These are phyloP conservation scores for Typhlichthys subterraneus DNA, from an alignment of 2,797 vertebrate species.

Conservation along the genomic window DNA sequence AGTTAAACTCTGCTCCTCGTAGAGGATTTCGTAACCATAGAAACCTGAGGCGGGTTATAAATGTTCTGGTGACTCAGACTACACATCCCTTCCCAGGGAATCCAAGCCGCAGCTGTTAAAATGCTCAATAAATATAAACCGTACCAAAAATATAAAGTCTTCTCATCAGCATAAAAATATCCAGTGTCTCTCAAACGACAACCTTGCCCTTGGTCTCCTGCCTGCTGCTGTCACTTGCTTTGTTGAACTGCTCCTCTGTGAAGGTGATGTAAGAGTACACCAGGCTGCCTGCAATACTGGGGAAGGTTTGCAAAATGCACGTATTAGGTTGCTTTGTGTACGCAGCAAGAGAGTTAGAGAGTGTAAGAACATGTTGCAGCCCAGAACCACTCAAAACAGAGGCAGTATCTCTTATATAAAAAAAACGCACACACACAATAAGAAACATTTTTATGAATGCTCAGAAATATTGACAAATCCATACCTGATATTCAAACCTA, in stretches of 20 bases:
- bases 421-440: not conserved
- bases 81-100: slow-evolving; percentile 15
- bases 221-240: slow-evolving; percentile 77
- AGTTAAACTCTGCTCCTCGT: slow-evolving; percentile 15
- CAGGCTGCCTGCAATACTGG: slow-evolving; percentile 93
- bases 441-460: not conserved
- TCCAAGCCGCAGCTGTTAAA: slow-evolving; percentile 17
- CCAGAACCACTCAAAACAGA: not conserved
- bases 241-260: slow-evolving; percentile 87
- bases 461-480: not conserved
- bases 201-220: slow-evolving; percentile 76
- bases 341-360: no score
- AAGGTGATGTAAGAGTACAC: slow-evolving; percentile 97
- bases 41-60: slow-evolving; percentile 27
- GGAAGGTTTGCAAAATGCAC: not conserved
- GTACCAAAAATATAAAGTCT: slow-evolving; percentile 57
- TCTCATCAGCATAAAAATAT: slow-evolving; percentile 39
- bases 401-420: not conserved
- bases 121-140: slow-evolving; percentile 59
- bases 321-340: no score
- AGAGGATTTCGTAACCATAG: slow-evolving; percentile 44
- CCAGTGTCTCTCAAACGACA: slow-evolving; percentile 73
- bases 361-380: slow-evolving; percentile 20
- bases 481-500: slow-evolving; percentile 97
- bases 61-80: slow-evolving; percentile 5